Base-by-base conservation (phyloP, 2,888 invertebrate genomes). In the Druceiella hillmani region DNA sequence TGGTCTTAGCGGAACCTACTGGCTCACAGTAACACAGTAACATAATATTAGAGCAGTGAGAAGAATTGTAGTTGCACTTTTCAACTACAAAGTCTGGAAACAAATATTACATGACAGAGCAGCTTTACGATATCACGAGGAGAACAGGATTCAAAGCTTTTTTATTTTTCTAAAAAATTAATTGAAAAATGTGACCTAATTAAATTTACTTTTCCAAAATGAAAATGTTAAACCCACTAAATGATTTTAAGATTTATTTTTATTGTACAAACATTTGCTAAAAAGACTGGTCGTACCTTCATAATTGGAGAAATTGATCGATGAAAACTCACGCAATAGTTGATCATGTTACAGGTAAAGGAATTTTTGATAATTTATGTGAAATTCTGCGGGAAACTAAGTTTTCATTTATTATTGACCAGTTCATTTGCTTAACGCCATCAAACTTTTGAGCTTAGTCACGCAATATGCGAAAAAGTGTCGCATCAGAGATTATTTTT, bases 1-100 rank as follows among this genome's bases (percentile, higher is more conserved):
- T 31, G 47, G 48, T 32, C 38, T 52, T 4, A 47, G 49, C n/a
- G 48, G 46, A 28, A 52, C 50, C 7, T 46, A 49, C 13, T 52
- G 50, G 50, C 45, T 44, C 15, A 46, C 43, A 27, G 46, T 7
- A 44, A 33, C 51, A 50, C 41, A 32, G 51, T 26, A 32, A 20
- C 9, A 45, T 50, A 17, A 52, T 54, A 25, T 43, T 50, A 7
- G 47, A 54, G 2, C 55, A 55, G 33, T 54, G 52, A 55, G 52
- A 56, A 6, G 46, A 48, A 29, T 44, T 56, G 14, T 38, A 53
- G 40, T 35, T 54, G 13, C 49, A 51, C 20, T 55, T 54, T 34
- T 47, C 40, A 13, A 25, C 51, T 32, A 43, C 46, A 6, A 50
- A 45, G 38, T 33, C 45, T 14, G 40, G 49, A 26, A 49, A 52